phyloP scores from a whole-genome alignment of 2,113 vertebrate genomes.

The Thermophis baileyi region DNA sequence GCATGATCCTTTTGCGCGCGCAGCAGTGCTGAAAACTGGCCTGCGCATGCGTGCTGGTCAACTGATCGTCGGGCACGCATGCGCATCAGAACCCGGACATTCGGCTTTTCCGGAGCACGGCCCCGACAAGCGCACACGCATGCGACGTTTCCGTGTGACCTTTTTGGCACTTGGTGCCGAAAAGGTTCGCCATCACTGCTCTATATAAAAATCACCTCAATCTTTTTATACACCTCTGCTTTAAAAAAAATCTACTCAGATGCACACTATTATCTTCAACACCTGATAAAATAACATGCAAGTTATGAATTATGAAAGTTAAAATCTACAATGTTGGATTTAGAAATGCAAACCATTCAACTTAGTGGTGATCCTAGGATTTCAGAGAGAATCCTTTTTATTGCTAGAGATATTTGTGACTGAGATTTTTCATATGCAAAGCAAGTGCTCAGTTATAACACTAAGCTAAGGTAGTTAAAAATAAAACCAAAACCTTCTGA shows the following conservation, averaged over 20 bases:
- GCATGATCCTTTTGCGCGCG: too few relatives aligned
- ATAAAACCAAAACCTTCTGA: not conserved
- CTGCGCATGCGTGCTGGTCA: too few relatives aligned
- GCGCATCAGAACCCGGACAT: too few relatives aligned
- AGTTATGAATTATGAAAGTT: not conserved
- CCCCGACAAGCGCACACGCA: too few relatives aligned
- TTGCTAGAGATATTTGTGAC: not conserved
- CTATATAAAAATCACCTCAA: not conserved
- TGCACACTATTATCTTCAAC: not conserved
- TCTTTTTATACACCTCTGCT: not conserved
- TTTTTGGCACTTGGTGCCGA: too few relatives aligned
- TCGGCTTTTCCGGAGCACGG: too few relatives aligned
- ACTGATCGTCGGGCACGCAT: too few relatives aligned
- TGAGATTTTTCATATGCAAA: not conserved
- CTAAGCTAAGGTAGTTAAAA: not conserved
- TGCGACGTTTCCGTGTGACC: too few relatives aligned
- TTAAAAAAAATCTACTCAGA: not conserved
- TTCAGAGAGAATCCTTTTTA: not conserved
- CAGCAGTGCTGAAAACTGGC: too few relatives aligned
- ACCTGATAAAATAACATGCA: not conserved
- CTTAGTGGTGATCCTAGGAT: not conserved
- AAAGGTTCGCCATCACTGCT: too few relatives aligned
- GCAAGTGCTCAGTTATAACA: not conserved
- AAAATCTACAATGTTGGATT: not conserved
- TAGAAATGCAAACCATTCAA: not conserved